Percentiles rank a stretch among this genome's conserved stretches.
These are phyloP conservation scores for Electrophaes corylata DNA, from an alignment of 2,888 invertebrate genomes.

Conservation along the genomic window DNA sequence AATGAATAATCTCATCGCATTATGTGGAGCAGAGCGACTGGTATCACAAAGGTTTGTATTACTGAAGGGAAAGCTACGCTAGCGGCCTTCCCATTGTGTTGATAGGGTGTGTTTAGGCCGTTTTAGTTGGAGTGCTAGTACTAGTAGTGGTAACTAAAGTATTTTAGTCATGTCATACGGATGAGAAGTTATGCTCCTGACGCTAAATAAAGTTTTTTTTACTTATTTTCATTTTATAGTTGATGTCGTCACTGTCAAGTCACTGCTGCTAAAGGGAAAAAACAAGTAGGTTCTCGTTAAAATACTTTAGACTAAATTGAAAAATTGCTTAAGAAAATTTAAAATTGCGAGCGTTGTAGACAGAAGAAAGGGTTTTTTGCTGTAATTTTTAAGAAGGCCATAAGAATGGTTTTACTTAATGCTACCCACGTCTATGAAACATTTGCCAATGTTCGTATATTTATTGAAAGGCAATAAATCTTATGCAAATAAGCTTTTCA, in stretches of 20 bases:
- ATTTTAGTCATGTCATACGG: no score
- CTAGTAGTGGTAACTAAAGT: background rate
- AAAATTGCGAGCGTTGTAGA: no score
- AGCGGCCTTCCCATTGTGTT: conserved; percentile 55
- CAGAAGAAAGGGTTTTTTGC: no score
- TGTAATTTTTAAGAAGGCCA: no score
- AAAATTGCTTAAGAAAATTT: no score
- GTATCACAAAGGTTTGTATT: conserved; percentile 60
- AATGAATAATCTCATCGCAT: conserved; percentile 60
- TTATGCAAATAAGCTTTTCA: conserved; percentile 37
- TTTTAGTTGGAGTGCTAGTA: conserved; percentile 1
- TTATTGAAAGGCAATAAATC: conserved; percentile 29
- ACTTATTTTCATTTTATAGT: no score
- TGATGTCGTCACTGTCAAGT: no score
- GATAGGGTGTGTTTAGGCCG: conserved; percentile 48
- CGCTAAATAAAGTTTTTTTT: no score
- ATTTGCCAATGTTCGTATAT: conserved; percentile 21
- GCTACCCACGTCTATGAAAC: conserved; percentile 1
- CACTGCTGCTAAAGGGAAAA: no score
- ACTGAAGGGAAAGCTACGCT: conserved; percentile 46
- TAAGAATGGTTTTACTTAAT: background rate
- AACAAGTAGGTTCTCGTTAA: no score
- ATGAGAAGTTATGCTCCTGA: no score
- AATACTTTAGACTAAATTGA: no score
- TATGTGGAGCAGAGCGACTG: conserved; percentile 47